Evolutionary conservation across 2,797 vertebrate species (phyloP).

Genomic region (Salmo trutta): DNA sequence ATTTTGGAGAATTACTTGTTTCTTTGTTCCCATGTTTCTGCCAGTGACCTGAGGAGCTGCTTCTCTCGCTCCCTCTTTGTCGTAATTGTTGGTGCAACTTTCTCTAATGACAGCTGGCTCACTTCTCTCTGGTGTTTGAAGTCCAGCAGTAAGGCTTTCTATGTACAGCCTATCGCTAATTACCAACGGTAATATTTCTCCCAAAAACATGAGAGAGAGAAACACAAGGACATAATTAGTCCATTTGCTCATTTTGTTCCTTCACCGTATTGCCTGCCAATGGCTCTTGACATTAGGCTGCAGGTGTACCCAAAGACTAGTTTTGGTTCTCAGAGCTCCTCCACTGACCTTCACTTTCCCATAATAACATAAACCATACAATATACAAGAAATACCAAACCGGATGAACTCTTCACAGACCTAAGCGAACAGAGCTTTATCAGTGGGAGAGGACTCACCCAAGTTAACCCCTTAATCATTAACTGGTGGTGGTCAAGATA

Average conservation of each 20-base stretch:
- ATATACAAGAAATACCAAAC: neutral
- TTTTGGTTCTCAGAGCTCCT: constrained; percentile 7
- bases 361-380: neutral
- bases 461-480: constrained; percentile 49
- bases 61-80: constrained; percentile 28
- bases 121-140: constrained; percentile 58
- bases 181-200: constrained; percentile 40
- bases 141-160: constrained; percentile 53
- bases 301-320: neutral
- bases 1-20: neutral
- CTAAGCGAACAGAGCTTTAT: constrained; percentile 32
- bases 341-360: constrained; percentile 12
- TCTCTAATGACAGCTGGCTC: constrained; percentile 46
- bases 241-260: constrained; percentile 36
- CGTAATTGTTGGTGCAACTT: constrained; percentile 49
- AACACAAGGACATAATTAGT: constrained; percentile 32
- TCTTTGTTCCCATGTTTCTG: constrained; percentile 22
- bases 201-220: constrained; percentile 38
- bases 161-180: constrained; percentile 56
- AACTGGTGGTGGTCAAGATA: constrained; percentile 19
- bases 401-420: neutral
- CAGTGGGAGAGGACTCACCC: constrained; percentile 41
- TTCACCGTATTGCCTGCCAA: constrained; percentile 18
- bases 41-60: constrained; percentile 15
- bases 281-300: constrained; percentile 12